A percentile compares a stretch with the other conserved stretches of the same genome.
phyloP scores from a whole-genome alignment of 1,140 invertebrate genomes.

The Pemphigus obesinymphae region DNA sequence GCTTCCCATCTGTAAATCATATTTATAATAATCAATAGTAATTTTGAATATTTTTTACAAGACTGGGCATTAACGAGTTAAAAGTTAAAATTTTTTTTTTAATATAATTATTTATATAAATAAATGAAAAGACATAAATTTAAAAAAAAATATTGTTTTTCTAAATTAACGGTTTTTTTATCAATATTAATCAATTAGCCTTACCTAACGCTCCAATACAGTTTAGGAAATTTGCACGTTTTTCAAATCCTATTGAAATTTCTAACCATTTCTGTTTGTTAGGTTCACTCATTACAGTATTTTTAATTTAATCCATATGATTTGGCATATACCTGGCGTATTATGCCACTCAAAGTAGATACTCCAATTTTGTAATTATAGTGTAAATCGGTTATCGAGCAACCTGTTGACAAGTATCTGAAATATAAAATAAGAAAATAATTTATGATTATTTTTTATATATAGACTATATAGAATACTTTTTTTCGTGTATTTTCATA shows the following conservation, averaged over 20 bases:
- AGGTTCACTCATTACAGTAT: too few relatives aligned
- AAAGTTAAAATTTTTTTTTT: not conserved
- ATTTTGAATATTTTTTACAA: not conserved
- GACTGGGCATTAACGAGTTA: too few relatives aligned
- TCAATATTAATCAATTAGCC: not conserved
- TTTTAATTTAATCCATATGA: not conserved
- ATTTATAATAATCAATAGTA: not conserved
- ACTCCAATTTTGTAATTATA: not conserved
- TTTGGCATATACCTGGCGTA: not conserved
- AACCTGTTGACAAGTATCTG: constrained; percentile 2
- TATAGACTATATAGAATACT: constrained; percentile 1
- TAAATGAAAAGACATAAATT: not conserved
- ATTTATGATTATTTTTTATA: not conserved
- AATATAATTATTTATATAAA: constrained; percentile 9
- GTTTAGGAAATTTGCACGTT: not conserved
- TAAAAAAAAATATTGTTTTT: not conserved
- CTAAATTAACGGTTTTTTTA: not conserved
- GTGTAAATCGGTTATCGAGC: not conserved
- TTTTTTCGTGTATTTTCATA: not conserved
- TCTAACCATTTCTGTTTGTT: too few relatives aligned
- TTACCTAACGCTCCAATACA: not conserved
- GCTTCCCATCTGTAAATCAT: constrained; percentile 9
- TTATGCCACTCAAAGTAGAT: not conserved
- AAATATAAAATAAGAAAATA: not conserved
- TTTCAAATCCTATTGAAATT: too few relatives aligned